Evolutionary conservation across 2,113 vertebrate species (phyloP).

Genomic region (Periophthalmodon schlosseri): DNA sequence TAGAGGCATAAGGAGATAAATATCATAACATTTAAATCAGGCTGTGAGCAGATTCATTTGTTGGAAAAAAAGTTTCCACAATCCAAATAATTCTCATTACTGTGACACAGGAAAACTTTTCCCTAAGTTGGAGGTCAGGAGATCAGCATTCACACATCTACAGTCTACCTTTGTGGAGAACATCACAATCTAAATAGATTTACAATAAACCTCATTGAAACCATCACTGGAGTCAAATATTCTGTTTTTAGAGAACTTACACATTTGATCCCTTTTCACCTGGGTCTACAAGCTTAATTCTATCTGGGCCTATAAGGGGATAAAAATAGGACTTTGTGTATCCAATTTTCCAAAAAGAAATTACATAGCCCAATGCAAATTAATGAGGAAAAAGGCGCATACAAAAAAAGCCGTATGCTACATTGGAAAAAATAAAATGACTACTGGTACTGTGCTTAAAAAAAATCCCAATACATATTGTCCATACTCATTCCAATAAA

Average conservation of each 20-base stretch:
- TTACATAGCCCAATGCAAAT: conserved; percentile 18
- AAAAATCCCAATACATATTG: conserved; percentile 64
- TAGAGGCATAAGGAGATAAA: conserved; percentile 16
- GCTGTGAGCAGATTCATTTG: conserved; percentile 16
- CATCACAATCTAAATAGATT: neutral
- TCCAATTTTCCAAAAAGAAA: conserved; percentile 55
- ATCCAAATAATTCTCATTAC: conserved; percentile 15
- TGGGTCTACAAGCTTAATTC: conserved; percentile 33
- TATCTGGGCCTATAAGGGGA: conserved; percentile 32
- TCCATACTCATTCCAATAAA: conserved; percentile 72
- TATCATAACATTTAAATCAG: conserved; percentile 22
- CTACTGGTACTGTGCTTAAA: conserved; percentile 73
- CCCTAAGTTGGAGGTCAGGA: neutral
- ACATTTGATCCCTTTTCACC: conserved; percentile 8
- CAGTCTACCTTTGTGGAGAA: conserved; percentile 1
- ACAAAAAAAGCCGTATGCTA: conserved; percentile 66
- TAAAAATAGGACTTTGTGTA: conserved; percentile 27
- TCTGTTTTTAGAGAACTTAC: conserved; percentile 27
- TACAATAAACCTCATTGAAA: conserved; percentile 14
- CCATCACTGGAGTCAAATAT: conserved; percentile 41
- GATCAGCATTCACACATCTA: conserved; percentile 1
- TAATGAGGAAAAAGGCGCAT: conserved; percentile 59
- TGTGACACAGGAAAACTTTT: conserved; percentile 17
- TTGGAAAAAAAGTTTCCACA: conserved; percentile 31
- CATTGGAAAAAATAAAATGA: conserved; percentile 63